Base-by-base conservation (phyloP, 1,140 invertebrate species). In the Mycetomoellerius zeteki region DNA sequence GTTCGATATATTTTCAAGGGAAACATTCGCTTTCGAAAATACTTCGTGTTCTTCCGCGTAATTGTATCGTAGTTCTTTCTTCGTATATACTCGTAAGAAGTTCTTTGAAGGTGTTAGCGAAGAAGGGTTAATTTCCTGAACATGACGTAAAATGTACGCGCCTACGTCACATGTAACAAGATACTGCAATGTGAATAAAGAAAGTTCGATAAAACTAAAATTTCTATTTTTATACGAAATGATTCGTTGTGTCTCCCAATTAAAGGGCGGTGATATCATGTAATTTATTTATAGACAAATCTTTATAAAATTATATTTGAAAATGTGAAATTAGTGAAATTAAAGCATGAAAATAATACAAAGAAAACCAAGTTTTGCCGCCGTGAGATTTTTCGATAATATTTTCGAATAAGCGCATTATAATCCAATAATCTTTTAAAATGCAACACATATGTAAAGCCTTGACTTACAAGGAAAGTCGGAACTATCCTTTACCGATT, bases 21-120 rank as follows among this genome's bases (percentile, higher is more conserved):
- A 89, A 86, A 86, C 82, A 33, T 64, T 60, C 24, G 33, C 52
- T 58, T 33, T 84, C 24, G 27, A 84, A 84, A 84, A 84, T 75
- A 60, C 37, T 62, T 75, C 27, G 2, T 73, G 37, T 21, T 84
- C 43, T 56, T 3, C n/a, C 56, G 37, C 2, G 19, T 75, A 84
- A 75, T 75, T 75, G 56, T 60, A 60, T 8, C 54, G 47, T 27
- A n/a, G n/a, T 27, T n/a, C n/a, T n/a, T 60, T 50, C n/a, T 73
- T 60, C 37, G 24, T 75, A 75, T 6, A 67, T 37, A 33, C n/a
- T 58, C 4, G 24, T 27, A 62, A 82, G 21, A 58, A 30, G 47
- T 84, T 50, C 30, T 62, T 37, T 73, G 43, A 84, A 84, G 30
- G 56, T 16, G 30, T 58, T 21, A 84, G n/a, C 19, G 14, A 82